Percentiles rank a stretch among this genome's conserved stretches.
Conservation (phyloP, 2,888 invertebrate species). For the Athetis lepigone region DNA sequence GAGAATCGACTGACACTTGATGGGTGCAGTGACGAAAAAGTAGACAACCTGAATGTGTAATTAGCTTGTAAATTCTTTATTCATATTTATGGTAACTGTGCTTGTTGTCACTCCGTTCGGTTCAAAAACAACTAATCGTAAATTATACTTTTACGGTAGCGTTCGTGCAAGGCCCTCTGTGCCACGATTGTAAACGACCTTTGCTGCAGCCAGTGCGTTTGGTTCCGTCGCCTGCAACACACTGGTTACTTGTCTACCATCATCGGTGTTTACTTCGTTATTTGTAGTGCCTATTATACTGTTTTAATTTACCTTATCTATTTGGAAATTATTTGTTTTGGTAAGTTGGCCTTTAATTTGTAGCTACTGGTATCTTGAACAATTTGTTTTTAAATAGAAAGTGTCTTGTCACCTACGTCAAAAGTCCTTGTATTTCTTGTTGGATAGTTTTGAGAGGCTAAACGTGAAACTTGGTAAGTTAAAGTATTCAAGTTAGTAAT, state of each 20-base stretch:
- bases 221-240: slow-evolving; percentile 73
- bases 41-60: too few species aligned
- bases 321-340: slow-evolving; percentile 34
- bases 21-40: too few species aligned
- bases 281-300: slow-evolving; percentile 20
- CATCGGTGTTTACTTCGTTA: slow-evolving; percentile 4
- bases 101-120: background rate
- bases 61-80: too few species aligned
- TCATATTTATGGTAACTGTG: too few species aligned
- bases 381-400: slow-evolving; percentile 37
- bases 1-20: too few species aligned
- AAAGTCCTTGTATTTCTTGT: slow-evolving; percentile 45
- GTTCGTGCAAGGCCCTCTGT: slow-evolving; percentile 11
- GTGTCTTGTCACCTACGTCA: slow-evolving; percentile 40
- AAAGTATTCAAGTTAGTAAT: background rate
- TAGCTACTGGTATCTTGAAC: background rate
- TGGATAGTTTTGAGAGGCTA: slow-evolving; percentile 9
- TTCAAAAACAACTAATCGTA: background rate
- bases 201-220: slow-evolving; percentile 75
- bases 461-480: background rate
- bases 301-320: slow-evolving; percentile 16
- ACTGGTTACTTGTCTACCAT: slow-evolving; percentile 62
- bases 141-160: background rate
- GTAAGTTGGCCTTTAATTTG: slow-evolving; percentile 34
- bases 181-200: slow-evolving; percentile 46